Evolutionary conservation across 2,113 vertebrate species (phyloP), one percentile per base, ranked within the genome.

Genomic region (Perca fluviatilis): DNA sequence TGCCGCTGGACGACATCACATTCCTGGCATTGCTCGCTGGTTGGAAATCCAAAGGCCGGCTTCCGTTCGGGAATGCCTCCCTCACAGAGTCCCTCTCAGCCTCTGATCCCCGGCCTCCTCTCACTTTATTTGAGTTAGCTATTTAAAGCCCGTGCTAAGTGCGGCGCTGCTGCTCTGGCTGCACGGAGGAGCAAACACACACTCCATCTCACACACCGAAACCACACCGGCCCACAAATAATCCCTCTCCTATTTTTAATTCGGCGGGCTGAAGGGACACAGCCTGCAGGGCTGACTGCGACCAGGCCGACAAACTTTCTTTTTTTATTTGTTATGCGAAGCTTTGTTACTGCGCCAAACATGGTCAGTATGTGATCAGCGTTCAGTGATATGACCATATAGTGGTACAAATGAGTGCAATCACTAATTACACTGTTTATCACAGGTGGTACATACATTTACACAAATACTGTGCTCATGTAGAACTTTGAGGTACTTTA

Each of bases 121-220:
- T 79, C 82, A 84, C 91, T 92, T 93, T 93, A 92, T 93, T 93
- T 93, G 93, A 93, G 74, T 90, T 92, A 76, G 92, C 86, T 93
- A 94, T 94, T 93, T 93, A 89, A 93, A 93, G 90, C 88, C 68
- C 53, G 43, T 60, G 85, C 88, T 90, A 91, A 92, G 90, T 90
- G 89, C 60, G 47, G 89, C 60, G 50, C 88, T 80, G 67, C 53
- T 64, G 65, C 72, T 63, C 50, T 43, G 81, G 85, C 87, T 89
- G 81, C 85, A 84, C 67, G 50, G 60, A 67, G 79, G 66, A 50
- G 70, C 80, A 92, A 73, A 88, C 83, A 89, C 86, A 86, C 91
- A 83, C 88, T 65, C 66, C 58, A 76, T 86, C 85, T 67, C 78
- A 79, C 92, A 90, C 75, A 76, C 80, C 77, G 58, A 85, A 91